Conservation (phyloP, 37 sponge, comb jelly and placozoan species). For the Ephydatia muelleri region DNA sequence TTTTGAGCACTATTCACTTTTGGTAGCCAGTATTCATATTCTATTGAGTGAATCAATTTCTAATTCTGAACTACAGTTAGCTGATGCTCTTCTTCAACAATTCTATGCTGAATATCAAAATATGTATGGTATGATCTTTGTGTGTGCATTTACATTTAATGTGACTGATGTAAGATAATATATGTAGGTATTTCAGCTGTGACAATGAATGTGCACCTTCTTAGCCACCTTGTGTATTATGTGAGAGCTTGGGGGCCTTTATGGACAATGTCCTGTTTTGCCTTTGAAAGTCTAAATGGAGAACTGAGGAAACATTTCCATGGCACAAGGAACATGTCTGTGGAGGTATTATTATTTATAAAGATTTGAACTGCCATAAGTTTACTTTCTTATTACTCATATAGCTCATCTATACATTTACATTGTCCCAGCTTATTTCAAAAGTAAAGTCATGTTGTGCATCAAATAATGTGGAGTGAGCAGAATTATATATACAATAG, state of each 20-base stretch:
- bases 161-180: neutral
- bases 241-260: conserved; percentile 37
- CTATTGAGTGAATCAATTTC: conserved; percentile 7
- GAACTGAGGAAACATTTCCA: conserved; percentile 35
- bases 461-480: too few relatives aligned
- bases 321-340: conserved; percentile 25
- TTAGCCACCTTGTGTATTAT: conserved; percentile 5
- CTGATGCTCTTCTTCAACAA: neutral
- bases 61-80: neutral
- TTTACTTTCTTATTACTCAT: too few relatives aligned
- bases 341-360: conserved; percentile 13
- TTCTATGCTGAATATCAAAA: conserved; percentile 8
- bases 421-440: too few relatives aligned
- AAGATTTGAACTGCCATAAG: neutral
- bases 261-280: conserved; percentile 29
- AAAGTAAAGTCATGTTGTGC: too few relatives aligned
- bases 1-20: conserved; percentile 2
- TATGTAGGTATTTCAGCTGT: neutral
- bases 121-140: conserved; percentile 9
- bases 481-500: too few relatives aligned
- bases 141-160: neutral
- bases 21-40: conserved; percentile 7
- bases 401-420: too few relatives aligned
- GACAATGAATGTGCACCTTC: conserved; percentile 28
- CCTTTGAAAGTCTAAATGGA: conserved; percentile 37